These are phyloP conservation scores for Climacteris rufus DNA, from an alignment of 2,113 vertebrate species.

Conservation along the genomic window DNA sequence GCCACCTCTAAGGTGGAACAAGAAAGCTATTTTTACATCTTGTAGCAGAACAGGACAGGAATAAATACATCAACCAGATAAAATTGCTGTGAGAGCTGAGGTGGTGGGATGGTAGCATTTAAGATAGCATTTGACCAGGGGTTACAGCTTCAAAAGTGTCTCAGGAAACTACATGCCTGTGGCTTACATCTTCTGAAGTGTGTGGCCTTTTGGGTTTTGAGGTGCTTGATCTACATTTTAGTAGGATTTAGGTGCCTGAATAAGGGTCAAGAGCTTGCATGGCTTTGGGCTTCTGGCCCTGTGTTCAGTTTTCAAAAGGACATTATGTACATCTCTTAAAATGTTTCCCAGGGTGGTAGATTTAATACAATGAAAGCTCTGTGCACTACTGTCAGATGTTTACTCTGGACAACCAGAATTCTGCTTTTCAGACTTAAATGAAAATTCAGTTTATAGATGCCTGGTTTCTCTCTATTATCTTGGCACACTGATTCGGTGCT, in stretches of 20 bases:
- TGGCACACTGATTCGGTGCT: slow-evolving; percentile 27
- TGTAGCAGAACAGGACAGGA: not conserved
- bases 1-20: not conserved
- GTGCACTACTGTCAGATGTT: not conserved
- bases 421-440: not conserved
- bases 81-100: slow-evolving; percentile 35
- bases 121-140: slow-evolving; percentile 55
- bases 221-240: slow-evolving; percentile 41
- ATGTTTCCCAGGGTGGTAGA: not conserved
- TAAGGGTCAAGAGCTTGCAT: slow-evolving; percentile 27
- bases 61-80: slow-evolving; percentile 48
- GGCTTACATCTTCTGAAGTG: slow-evolving; percentile 42
- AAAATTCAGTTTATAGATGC: slow-evolving; percentile 22
- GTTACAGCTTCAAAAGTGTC: slow-evolving; percentile 28
- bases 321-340: not conserved
- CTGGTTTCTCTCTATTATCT: slow-evolving; percentile 17
- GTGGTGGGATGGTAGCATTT: slow-evolving; percentile 32
- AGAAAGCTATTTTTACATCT: slow-evolving; percentile 42
- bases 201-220: not conserved
- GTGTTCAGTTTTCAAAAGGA: not conserved
- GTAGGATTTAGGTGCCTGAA: slow-evolving; percentile 32
- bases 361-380: not conserved
- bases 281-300: slow-evolving; percentile 19
- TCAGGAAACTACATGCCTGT: not conserved
- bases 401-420: not conserved